Conservation (phyloP, 2,888 invertebrate genomes). For the Cremastobaeus sp. region DNA sequence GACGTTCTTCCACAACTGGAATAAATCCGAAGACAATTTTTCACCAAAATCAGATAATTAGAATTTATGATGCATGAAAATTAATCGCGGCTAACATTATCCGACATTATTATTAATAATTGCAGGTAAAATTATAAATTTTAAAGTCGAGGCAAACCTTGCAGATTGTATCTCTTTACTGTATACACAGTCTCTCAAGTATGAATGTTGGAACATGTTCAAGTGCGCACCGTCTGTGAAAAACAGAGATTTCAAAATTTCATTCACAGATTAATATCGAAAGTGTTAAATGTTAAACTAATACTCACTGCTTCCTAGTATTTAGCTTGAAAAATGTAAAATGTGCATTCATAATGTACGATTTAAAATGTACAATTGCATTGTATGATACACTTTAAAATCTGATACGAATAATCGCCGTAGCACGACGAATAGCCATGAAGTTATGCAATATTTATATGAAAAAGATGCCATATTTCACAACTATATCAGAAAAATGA, state of each 20-base stretch:
- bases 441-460: conserved; percentile 13
- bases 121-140: conserved; percentile 21
- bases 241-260: conserved; percentile 34
- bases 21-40: conserved; percentile 18
- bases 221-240: conserved; percentile 12
- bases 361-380: conserved; percentile 25
- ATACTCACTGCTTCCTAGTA: conserved; percentile 22
- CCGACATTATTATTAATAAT: conserved; percentile 22
- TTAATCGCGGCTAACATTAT: too few species aligned
- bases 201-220: conserved; percentile 12
- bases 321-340: conserved; percentile 13
- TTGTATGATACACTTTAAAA: conserved; percentile 11
- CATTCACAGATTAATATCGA: conserved; percentile 37
- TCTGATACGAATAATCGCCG: conserved; percentile 30
- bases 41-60: conserved; percentile 25
- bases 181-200: conserved; percentile 31
- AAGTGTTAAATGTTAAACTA: conserved; percentile 47
- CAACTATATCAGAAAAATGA: too few species aligned
- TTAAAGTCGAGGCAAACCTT: too few species aligned
- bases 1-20: conserved; percentile 3
- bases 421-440: conserved; percentile 19
- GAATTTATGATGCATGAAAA: conserved; percentile 35
- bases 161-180: too few species aligned
- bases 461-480: background rate
- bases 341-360: conserved; percentile 10